A percentile compares a stretch with the other conserved stretches of the same genome.
phyloP scores from a whole-genome alignment of 2,888 invertebrate genomes.

The Drosophila niveifrons region DNA sequence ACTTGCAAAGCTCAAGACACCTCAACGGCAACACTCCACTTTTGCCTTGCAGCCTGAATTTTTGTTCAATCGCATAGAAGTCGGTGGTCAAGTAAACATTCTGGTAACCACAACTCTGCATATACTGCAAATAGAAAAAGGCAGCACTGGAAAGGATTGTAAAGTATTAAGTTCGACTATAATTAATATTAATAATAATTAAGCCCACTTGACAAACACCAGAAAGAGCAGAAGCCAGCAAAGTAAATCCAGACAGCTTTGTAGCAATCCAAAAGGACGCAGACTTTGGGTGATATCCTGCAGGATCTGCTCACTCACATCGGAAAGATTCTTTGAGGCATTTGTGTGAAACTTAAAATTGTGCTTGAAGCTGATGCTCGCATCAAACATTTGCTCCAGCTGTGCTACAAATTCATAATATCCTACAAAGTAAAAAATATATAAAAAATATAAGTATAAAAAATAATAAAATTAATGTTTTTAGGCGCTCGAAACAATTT shows the following conservation, averaged over 20 bases:
- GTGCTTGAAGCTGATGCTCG: slow-evolving; percentile 88
- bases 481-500: too few relatives aligned
- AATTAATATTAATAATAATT: too few relatives aligned
- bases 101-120: slow-evolving; percentile 89
- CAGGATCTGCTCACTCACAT: slow-evolving; percentile 87
- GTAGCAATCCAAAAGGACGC: slow-evolving; percentile 86
- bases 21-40: slow-evolving; percentile 89
- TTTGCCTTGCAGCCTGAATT: slow-evolving; percentile 87
- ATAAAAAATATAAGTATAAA: too few relatives aligned
- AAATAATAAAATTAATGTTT: too few relatives aligned
- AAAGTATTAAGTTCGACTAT: too few relatives aligned
- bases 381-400: slow-evolving; percentile 88
- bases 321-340: slow-evolving; percentile 86
- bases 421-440: slow-evolving; percentile 83
- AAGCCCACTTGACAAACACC: slow-evolving; percentile 87
- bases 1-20: slow-evolving; percentile 88
- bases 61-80: slow-evolving; percentile 88
- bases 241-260: slow-evolving; percentile 87
- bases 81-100: slow-evolving; percentile 90
- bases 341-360: slow-evolving; percentile 88
- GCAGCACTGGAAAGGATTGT: slow-evolving; percentile 86
- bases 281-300: slow-evolving; percentile 87
- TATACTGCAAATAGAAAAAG: slow-evolving; percentile 90
- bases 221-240: slow-evolving; percentile 87
- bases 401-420: slow-evolving; percentile 87